phyloP scores from a whole-genome alignment of 2,797 vertebrate species.

The Melanotaenia boesemani region DNA sequence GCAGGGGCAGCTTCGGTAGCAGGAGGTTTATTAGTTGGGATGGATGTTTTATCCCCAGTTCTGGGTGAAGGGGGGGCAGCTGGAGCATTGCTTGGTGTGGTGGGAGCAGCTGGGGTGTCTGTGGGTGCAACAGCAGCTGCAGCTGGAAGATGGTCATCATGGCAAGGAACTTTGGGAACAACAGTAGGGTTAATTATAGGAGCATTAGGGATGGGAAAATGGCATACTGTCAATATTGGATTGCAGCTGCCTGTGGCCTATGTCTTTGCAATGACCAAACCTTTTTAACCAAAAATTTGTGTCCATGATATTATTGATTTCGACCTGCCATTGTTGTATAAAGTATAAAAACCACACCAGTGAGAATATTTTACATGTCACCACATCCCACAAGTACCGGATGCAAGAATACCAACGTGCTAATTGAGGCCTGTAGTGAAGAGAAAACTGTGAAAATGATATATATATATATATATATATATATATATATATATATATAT shows the following conservation, averaged over 20 bases:
- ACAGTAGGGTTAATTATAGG: slow-evolving; percentile 61
- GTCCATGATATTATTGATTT: no score
- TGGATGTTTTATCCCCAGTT: slow-evolving; percentile 38
- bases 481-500: no score
- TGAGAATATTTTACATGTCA: no score
- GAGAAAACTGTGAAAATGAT: no score
- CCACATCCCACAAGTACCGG: neutral
- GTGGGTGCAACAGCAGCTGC: slow-evolving; percentile 58
- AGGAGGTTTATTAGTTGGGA: slow-evolving; percentile 29
- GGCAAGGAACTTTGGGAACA: slow-evolving; percentile 58
- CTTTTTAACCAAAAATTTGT: slow-evolving; percentile 37
- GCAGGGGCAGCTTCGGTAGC: slow-evolving; percentile 57
- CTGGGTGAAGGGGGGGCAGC: slow-evolving; percentile 59
- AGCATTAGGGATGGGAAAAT: slow-evolving; percentile 52
- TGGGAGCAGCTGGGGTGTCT: slow-evolving; percentile 62
- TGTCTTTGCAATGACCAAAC: slow-evolving; percentile 70
- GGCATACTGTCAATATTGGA: slow-evolving; percentile 70
- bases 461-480: no score
- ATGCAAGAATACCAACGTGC: neutral
- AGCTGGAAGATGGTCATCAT: slow-evolving; percentile 53
- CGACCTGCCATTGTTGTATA: no score
- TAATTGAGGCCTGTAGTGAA: neutral
- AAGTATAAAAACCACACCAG: no score
- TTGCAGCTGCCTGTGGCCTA: slow-evolving; percentile 67
- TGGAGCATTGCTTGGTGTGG: slow-evolving; percentile 67